phyloP scores from a whole-genome alignment of 2,888 invertebrate genomes.

The Parelbella ahira region DNA sequence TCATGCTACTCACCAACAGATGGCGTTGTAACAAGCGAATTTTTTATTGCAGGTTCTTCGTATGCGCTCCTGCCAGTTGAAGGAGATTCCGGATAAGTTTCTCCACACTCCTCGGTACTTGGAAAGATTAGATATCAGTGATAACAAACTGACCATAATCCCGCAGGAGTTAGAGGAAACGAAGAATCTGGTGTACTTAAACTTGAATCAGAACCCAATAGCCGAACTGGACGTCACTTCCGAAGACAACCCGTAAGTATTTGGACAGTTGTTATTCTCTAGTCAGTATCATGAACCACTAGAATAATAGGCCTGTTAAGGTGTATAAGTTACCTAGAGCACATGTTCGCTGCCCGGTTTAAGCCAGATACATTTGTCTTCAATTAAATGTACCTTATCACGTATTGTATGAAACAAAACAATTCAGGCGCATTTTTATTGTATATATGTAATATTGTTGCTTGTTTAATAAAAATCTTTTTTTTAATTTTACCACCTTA shows the following conservation, averaged over 20 bases:
- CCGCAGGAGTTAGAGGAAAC: conserved; percentile 83
- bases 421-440: no score
- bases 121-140: conserved; percentile 83
- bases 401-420: no score
- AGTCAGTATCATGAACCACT: no score
- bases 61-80: conserved; percentile 84
- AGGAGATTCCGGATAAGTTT: conserved; percentile 82
- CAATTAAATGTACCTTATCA: no score
- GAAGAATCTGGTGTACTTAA: conserved; percentile 80
- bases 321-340: no score
- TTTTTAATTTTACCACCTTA: no score
- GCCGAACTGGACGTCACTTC: conserved; percentile 65
- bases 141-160: conserved; percentile 81
- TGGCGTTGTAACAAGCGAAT: conserved; percentile 1
- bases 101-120: conserved; percentile 85
- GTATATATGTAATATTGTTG: no score
- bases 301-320: no score
- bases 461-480: no score
- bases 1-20: conserved; percentile 1
- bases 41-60: conserved; percentile 79
- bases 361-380: no score
- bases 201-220: conserved; percentile 86
- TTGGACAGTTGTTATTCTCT: not conserved
- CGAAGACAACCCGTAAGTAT: conserved; percentile 58
- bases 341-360: no score